These are phyloP conservation scores for Atopsyche davidsoni DNA, from an alignment of 1,140 invertebrate genomes.

Conservation along the genomic window DNA sequence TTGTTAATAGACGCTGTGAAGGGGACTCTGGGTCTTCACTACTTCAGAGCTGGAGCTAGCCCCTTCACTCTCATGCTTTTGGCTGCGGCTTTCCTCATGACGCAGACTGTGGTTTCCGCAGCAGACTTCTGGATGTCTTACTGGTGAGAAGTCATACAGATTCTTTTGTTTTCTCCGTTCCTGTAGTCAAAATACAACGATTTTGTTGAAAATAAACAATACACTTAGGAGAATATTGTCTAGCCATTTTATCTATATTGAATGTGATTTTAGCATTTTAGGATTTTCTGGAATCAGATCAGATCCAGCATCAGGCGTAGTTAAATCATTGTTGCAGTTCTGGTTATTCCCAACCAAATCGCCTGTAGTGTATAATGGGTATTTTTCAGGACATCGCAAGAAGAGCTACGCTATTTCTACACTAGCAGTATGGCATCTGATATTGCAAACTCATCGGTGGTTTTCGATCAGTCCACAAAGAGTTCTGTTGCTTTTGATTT, in stretches of 20 bases:
- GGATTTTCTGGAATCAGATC: too few species aligned
- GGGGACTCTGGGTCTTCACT: conserved; percentile 23
- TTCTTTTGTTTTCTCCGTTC: not conserved
- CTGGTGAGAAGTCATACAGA: conserved; percentile 25
- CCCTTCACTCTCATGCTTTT: conserved; percentile 14
- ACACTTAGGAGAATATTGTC: too few species aligned
- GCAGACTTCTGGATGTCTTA: conserved; percentile 28
- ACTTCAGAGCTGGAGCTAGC: conserved; percentile 22
- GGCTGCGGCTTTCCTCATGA: conserved; percentile 6
- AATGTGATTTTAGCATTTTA: too few species aligned
- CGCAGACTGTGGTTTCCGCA: conserved; percentile 18
- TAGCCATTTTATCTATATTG: too few species aligned
- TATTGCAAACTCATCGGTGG: not conserved
- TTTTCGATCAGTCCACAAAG: not conserved
- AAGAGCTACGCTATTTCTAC: conserved; percentile 22
- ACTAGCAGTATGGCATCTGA: not conserved
- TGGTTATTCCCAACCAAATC: too few species aligned
- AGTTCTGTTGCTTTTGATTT: not conserved
- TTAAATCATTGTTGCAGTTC: too few species aligned
- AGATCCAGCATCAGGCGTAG: too few species aligned
- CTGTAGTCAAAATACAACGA: too few species aligned
- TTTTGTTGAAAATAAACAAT: too few species aligned
- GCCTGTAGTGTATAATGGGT: too few species aligned
- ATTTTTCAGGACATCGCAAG: conserved; percentile 29
- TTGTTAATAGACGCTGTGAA: conserved; percentile 23